Evolutionary conservation across 2,888 invertebrate species (phyloP), one percentile per base, ranked within the genome.

Genomic region (Himalopsyche anomala): DNA sequence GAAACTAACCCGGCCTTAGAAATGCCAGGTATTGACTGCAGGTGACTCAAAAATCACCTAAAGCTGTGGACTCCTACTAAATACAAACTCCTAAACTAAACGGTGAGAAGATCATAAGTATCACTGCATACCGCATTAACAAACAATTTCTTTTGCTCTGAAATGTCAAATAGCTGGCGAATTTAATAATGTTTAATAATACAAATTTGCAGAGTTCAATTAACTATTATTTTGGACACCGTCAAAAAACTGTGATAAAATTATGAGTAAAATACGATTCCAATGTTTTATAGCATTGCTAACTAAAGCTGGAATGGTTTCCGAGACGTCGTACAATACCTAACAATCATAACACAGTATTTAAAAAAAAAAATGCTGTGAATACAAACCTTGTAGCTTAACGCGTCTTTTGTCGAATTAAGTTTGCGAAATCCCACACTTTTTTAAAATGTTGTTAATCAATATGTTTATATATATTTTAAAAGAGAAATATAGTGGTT

Each of bases 21-120:
- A 51, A 51, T 62, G 19, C 28, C 36, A 74, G 74, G 74, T 74
- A 28, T 36, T 74, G 74, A 38, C 74, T 74, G 74, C 74, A 74
- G 74, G 74, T 74, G 74, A 74, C 28, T 62, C 62, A 62, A 62
- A 62, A 28, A 62, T 36, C 74, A 74, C 12, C 74, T 74, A 11
- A 36, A 2, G 74, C 74, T 74, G 74, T 74, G 74, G 74, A 74
- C 74, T 36, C 5, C 74, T 38, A 36, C 74, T 36, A 74, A 74
- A 74, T 15, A 15, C 36, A 28, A 74, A 74, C 74, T 74, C 38
- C 74, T 74, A 36, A 74, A 74, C 74, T 15, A 74, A 36, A 74
- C 74, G 74, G 74, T 74, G 74, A 74, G 74, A 74, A 74, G 74
- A 4, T 74, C 74, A 74, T 74, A 74, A 74, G 74, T 74, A 74